Conservation (phyloP, 2,797 vertebrate genomes). For the Morelia viridis region DNA sequence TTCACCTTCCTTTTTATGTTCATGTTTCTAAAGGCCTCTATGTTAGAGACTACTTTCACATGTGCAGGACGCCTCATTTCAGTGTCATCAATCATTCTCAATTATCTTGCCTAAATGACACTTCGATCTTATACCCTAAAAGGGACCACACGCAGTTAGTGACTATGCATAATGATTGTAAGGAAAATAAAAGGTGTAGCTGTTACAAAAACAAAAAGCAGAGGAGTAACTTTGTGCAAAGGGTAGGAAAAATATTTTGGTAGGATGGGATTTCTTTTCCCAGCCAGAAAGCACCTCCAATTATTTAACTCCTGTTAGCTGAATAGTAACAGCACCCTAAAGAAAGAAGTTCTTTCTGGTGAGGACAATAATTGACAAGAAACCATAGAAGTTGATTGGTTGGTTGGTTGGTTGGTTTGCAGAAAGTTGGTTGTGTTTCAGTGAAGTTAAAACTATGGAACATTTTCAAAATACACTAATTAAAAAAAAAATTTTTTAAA, state of each 20-base stretch:
- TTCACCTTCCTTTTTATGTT: not conserved
- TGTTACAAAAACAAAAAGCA: not conserved
- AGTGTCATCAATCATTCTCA: constrained; percentile 5
- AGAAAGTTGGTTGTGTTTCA: not conserved
- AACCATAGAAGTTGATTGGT: not conserved
- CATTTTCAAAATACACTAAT: not conserved
- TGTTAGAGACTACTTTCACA: not conserved
- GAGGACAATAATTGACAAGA: not conserved
- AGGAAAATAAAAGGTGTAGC: not conserved
- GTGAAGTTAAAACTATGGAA: not conserved
- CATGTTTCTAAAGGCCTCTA: not conserved
- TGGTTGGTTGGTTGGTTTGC: not conserved
- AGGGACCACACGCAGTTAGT: constrained; percentile 16
- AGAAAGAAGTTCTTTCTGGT: not conserved
- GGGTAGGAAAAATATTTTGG: constrained; percentile 27
- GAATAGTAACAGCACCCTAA: not conserved
- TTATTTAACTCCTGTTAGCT: constrained; percentile 5
- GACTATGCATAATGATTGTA: not conserved
- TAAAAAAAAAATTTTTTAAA: not conserved
- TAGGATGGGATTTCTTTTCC: constrained; percentile 13
- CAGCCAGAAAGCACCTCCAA: constrained; percentile 1
- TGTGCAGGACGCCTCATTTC: not conserved
- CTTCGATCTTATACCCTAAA: not conserved
- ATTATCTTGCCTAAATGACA: not conserved
- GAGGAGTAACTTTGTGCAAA: not conserved